Base-by-base conservation (phyloP, 53 echinoderm and acorn worm genomes). In the Actinopyga echinites region DNA sequence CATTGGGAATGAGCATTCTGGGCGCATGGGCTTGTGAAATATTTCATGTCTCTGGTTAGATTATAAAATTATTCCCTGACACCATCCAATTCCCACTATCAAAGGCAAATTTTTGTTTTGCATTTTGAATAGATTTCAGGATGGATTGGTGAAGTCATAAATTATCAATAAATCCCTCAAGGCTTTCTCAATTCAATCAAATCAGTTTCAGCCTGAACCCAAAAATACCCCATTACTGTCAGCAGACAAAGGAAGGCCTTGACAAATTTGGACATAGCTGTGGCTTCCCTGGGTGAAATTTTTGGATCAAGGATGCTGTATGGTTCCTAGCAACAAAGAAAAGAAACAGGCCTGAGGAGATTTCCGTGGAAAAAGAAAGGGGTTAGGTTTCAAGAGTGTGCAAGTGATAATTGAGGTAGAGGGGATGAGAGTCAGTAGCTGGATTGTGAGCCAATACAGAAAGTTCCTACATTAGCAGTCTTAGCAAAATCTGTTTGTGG, bases 241-340 rank as follows among this genome's bases (percentile, higher is more conserved):
- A 37, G 17, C 5, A 22, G 37, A 68, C 68, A 68, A 68, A 68
- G 68, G 12, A 68, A 32, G 35, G 30, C 68, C 68, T 68, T 33
- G 68, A 68, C 22, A 30, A 63, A 19, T 22, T 30, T 33, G 68
- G 68, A 37, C 68, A 68, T 68, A 22, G 34, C 68, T 68, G 68
- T 68, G 68, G 68, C 68, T 30, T 68, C 6, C 37, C 35, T 13
- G 13, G 4, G 35, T 62, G n/a, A n/a, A n/a, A n/a, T n/a, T n/a
- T n/a, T n/a, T n/a, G 49, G 13, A 49, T 49, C 49, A 49, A 49
- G 49, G 49, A 15, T 49, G 9, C 49, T n/a, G 68, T 30, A 34
- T 68, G 68, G 68, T 68, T 68, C 68, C 22, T 33, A 36, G 68
- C 37, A 37, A 20, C 5, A 22, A 8, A 8, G 35, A 68, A 68